A percentile compares a stretch with the other conserved stretches of the same genome.
These are phyloP conservation scores for Drosophila pandora DNA, from an alignment of 1,140 invertebrate species.

Conservation along the genomic window DNA sequence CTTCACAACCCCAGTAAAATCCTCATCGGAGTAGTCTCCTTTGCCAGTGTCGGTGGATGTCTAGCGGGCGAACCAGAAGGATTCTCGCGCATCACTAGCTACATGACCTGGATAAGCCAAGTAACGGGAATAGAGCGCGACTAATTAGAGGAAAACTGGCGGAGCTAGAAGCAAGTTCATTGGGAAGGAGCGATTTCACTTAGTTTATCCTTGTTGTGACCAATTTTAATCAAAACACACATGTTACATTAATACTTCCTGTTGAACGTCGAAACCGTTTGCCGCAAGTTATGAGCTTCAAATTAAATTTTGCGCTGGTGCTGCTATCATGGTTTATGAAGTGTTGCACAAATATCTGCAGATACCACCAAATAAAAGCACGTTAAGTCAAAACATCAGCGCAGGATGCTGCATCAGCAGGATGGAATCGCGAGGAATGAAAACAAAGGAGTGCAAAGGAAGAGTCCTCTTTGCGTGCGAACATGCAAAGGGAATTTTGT, in stretches of 20 bases:
- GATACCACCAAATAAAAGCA: constrained; percentile 50
- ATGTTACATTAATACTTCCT: neutral
- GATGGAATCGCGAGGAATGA: constrained; percentile 41
- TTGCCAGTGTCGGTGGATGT: neutral
- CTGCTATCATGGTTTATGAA: constrained; percentile 78
- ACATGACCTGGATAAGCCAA: neutral
- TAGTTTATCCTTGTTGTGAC: too few species aligned
- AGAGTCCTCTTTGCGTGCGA: constrained; percentile 63
- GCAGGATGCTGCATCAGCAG: constrained; percentile 58
- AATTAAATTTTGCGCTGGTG: constrained; percentile 71
- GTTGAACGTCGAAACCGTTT: constrained; percentile 17
- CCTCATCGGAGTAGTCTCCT: neutral
- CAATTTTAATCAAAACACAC: neutral
- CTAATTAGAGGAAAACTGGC: too few species aligned
- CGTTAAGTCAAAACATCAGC: constrained; percentile 26
- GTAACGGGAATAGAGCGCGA: neutral
- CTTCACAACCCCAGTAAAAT: neutral
- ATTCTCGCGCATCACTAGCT: neutral
- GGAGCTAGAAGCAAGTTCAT: too few species aligned
- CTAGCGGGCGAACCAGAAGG: neutral
- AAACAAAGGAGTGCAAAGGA: neutral
- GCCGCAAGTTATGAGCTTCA: constrained; percentile 66
- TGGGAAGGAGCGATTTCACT: too few species aligned
- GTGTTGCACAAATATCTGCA: constrained; percentile 75
- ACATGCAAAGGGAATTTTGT: constrained; percentile 81